Conservation (phyloP, 2,113 vertebrate genomes). For the Barnardius zonarius region DNA sequence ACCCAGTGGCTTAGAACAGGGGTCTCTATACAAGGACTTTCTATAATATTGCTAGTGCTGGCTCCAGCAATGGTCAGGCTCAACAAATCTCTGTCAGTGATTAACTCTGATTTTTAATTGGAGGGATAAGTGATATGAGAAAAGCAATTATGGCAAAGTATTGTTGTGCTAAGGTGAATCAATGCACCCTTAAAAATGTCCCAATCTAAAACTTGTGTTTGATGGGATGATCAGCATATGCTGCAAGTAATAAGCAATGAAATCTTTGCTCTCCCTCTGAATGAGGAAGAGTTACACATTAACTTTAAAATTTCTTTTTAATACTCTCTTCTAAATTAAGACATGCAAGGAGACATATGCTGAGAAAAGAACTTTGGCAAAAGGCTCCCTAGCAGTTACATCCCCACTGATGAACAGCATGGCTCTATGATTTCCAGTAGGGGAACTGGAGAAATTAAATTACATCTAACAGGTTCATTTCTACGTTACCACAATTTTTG, state of each 20-base stretch:
- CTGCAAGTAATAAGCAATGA: not conserved
- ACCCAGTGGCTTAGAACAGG: not conserved
- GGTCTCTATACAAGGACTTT: not conserved
- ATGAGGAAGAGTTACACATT: not conserved
- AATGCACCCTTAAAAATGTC: not conserved
- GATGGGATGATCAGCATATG: not conserved
- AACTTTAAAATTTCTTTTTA: not conserved
- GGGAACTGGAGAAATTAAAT: not conserved
- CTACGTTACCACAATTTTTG: not conserved
- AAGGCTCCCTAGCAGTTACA: not conserved
- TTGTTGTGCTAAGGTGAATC: not conserved
- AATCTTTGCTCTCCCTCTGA: not conserved
- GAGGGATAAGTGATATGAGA: not conserved
- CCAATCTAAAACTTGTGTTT: not conserved
- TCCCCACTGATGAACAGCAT: not conserved
- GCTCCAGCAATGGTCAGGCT: not conserved
- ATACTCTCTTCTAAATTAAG: not conserved
- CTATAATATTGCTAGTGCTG: not conserved
- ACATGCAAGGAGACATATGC: not conserved
- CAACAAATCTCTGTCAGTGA: not conserved
- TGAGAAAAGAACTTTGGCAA: not conserved
- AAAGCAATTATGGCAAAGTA: not conserved
- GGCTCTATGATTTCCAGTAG: not conserved
- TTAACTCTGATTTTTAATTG: not conserved
- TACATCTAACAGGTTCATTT: conserved; percentile 1